These are phyloP conservation scores for Drosophila tsacasi DNA, from an alignment of 1,140 invertebrate species.

Conservation along the genomic window DNA sequence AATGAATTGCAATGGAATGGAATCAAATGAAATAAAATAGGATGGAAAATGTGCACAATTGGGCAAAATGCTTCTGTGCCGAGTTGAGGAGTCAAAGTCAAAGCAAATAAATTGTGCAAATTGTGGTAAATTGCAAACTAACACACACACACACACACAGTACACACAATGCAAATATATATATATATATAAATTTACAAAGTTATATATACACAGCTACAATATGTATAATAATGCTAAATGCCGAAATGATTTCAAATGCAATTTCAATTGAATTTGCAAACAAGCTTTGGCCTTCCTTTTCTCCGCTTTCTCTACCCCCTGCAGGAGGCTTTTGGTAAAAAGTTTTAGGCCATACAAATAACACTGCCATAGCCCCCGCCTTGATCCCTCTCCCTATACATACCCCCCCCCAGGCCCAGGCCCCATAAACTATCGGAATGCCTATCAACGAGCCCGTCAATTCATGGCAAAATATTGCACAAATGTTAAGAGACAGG, in stretches of 20 bases:
- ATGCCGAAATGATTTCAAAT: slow-evolving; percentile 75
- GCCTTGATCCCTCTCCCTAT: neutral
- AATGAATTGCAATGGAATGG: slow-evolving; percentile 40
- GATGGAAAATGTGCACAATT: slow-evolving; percentile 21
- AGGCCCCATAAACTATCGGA: slow-evolving; percentile 4
- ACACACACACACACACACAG: slow-evolving; percentile 34
- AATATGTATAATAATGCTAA: slow-evolving; percentile 64
- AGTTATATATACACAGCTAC: slow-evolving; percentile 24
- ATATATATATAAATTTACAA: slow-evolving; percentile 9
- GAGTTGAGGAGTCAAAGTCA: slow-evolving; percentile 72
- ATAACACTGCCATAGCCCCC: slow-evolving; percentile 8
- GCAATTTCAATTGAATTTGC: slow-evolving; percentile 74
- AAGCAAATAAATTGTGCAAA: slow-evolving; percentile 76
- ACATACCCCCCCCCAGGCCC: no score
- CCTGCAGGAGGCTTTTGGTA: slow-evolving; percentile 22
- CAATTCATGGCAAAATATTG: slow-evolving; percentile 68
- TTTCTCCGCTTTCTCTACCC: no score
- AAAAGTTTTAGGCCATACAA: slow-evolving; percentile 57
- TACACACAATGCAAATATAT: slow-evolving; percentile 1
- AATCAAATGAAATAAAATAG: slow-evolving; percentile 31
- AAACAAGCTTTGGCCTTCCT: slow-evolving; percentile 30
- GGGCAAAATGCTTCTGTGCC: slow-evolving; percentile 11
- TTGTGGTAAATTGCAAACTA: slow-evolving; percentile 56
- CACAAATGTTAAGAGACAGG: slow-evolving; percentile 45
- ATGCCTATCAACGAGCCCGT: slow-evolving; percentile 45